Conservation (phyloP, 2,113 vertebrate species). For the Macrotus californicus region DNA sequence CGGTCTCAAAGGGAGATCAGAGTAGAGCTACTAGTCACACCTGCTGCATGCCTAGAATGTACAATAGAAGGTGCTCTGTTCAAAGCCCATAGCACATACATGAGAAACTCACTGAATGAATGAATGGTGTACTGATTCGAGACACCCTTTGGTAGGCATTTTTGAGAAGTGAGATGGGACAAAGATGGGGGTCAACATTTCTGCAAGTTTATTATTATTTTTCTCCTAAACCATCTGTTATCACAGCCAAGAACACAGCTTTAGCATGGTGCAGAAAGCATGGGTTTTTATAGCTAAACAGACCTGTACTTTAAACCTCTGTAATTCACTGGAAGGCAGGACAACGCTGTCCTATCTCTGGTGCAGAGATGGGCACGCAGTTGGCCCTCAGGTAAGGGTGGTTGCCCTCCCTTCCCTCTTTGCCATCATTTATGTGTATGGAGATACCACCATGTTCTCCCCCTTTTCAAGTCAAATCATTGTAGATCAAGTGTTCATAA, state of each 20-base stretch:
- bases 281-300: neutral
- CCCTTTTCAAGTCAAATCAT: neutral
- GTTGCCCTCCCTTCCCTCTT: rapidly evolving
- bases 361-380: neutral
- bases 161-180: neutral
- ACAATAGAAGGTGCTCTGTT: neutral
- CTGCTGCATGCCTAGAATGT: neutral
- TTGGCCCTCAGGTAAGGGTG: neutral
- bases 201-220: neutral
- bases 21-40: neutral
- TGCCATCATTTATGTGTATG: neutral
- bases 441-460: neutral
- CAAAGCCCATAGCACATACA: neutral
- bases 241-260: neutral
- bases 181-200: neutral
- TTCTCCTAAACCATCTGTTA: neutral
- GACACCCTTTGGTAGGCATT: neutral
- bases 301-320: neutral
- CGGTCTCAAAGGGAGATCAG: neutral
- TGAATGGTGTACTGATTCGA: neutral
- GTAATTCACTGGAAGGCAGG: neutral
- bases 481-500: neutral
- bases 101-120: neutral
- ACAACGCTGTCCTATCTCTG: neutral
- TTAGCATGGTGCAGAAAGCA: neutral